Conservation (phyloP, 2,888 invertebrate species). For the Pimpla rufipes region DNA sequence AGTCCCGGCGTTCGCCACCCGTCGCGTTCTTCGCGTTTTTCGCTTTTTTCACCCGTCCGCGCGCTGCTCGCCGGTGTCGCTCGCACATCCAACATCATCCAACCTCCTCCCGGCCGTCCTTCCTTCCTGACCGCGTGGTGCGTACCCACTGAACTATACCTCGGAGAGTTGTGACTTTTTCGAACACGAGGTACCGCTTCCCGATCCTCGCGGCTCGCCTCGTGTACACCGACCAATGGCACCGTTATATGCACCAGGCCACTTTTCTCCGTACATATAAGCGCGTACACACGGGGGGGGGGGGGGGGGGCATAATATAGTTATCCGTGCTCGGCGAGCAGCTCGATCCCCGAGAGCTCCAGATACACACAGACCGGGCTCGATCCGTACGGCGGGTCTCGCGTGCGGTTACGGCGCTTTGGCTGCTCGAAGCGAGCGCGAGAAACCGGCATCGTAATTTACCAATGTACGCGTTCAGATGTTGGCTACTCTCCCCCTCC, state of each 20-base stretch:
- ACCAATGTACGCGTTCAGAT: constrained; percentile 53
- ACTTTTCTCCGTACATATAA: constrained; percentile 77
- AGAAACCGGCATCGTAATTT: constrained; percentile 67
- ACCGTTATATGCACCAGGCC: constrained; percentile 77
- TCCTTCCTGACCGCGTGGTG: constrained; percentile 50
- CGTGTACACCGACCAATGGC: constrained; percentile 51
- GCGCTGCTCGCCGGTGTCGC: background rate
- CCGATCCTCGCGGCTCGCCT: constrained; percentile 60
- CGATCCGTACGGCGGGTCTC: no score
- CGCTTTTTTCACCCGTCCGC: no score
- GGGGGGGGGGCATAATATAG: constrained; percentile 79
- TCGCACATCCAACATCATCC: no score
- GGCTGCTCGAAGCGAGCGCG: constrained; percentile 48
- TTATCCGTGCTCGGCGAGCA: constrained; percentile 69
- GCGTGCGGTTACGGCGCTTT: constrained; percentile 67
- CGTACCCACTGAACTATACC: constrained; percentile 46
- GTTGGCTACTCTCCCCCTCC: background rate
- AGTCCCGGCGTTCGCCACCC: constrained; percentile 60
- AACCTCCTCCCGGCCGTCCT: constrained; percentile 1
- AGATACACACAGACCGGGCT: constrained; percentile 46
- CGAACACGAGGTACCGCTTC: constrained; percentile 77
- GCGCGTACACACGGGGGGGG: constrained; percentile 73
- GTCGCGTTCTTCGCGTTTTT: constrained; percentile 71
- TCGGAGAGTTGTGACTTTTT: constrained; percentile 69
- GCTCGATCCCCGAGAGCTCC: constrained; percentile 53